Evolutionary conservation across 2,888 invertebrate genomes (phyloP).

Genomic region (Linhomoeus sp.): DNA sequence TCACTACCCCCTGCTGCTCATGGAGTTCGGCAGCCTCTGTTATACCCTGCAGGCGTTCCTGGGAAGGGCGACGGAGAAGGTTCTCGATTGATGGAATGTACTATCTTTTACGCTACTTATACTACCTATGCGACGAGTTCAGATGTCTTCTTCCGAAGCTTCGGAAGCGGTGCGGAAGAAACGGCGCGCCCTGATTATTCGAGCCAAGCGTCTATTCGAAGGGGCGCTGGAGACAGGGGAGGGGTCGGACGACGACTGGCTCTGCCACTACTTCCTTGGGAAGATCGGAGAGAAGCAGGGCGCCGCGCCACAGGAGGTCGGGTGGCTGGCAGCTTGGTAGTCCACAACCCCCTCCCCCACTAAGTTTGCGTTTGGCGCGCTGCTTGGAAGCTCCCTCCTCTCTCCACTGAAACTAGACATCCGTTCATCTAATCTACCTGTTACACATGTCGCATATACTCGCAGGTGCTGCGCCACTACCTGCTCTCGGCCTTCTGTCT

Average conservation of each 20-base stretch:
- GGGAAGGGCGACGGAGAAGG: constrained; percentile 11
- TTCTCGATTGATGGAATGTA: too few species aligned
- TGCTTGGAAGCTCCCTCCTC: too few species aligned
- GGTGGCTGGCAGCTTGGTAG: too few species aligned
- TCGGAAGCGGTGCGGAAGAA: not conserved
- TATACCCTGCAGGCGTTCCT: constrained; percentile 71
- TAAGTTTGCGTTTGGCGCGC: too few species aligned
- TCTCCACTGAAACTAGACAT: too few species aligned
- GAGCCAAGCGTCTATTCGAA: constrained; percentile 1
- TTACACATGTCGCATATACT: not conserved
- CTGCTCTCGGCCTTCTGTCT: not conserved
- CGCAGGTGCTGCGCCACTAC: not conserved
- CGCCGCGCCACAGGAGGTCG: not conserved
- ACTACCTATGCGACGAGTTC: too few species aligned
- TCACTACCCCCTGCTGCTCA: constrained; percentile 52
- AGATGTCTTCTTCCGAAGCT: too few species aligned
- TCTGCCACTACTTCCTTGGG: constrained; percentile 82
- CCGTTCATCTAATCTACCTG: too few species aligned
- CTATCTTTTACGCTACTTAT: too few species aligned
- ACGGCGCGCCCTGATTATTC: not conserved
- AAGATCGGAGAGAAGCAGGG: constrained; percentile 68
- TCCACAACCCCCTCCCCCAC: too few species aligned
- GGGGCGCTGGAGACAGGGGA: constrained; percentile 17
- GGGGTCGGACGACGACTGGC: constrained; percentile 62
- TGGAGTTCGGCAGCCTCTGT: constrained; percentile 71